phyloP scores from a whole-genome alignment of 2,113 vertebrate genomes.

The Vulpes vulpes region DNA sequence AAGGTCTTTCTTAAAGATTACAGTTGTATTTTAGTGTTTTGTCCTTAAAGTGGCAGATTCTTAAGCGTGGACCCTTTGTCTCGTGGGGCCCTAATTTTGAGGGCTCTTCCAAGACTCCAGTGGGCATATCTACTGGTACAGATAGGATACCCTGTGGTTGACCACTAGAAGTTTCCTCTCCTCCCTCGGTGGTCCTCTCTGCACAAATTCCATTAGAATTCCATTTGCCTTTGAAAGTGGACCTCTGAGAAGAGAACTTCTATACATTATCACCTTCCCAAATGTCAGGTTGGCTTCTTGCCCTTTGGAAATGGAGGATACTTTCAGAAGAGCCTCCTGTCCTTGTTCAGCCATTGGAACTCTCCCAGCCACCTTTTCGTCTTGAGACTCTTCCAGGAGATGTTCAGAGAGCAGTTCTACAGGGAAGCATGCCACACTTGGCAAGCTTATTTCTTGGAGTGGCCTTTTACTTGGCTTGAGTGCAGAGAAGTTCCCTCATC shows the following conservation, averaged over 20 bases:
- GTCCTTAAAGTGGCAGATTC: background rate
- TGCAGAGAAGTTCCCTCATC: background rate
- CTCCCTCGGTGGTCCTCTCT: too few relatives aligned
- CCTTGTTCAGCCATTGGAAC: background rate
- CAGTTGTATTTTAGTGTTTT: background rate
- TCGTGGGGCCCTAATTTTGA: background rate
- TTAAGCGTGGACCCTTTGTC: background rate
- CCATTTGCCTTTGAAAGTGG: background rate
- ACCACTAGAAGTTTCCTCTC: too few relatives aligned
- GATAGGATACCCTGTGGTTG: too few relatives aligned
- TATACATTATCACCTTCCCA: background rate
- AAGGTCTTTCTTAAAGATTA: background rate
- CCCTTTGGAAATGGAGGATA: background rate
- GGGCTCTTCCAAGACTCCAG: background rate
- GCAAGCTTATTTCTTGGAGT: background rate
- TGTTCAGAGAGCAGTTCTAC: background rate
- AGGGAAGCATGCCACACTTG: rapidly evolving
- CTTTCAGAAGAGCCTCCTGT: background rate
- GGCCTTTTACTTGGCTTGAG: background rate
- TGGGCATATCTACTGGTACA: background rate
- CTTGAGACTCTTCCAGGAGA: background rate
- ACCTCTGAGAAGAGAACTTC: background rate
- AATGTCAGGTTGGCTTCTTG: background rate
- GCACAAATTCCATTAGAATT: background rate
- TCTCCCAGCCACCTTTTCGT: background rate